Evolutionary conservation across 2,113 vertebrate genomes (phyloP).

Genomic region (Zingel zingel): DNA sequence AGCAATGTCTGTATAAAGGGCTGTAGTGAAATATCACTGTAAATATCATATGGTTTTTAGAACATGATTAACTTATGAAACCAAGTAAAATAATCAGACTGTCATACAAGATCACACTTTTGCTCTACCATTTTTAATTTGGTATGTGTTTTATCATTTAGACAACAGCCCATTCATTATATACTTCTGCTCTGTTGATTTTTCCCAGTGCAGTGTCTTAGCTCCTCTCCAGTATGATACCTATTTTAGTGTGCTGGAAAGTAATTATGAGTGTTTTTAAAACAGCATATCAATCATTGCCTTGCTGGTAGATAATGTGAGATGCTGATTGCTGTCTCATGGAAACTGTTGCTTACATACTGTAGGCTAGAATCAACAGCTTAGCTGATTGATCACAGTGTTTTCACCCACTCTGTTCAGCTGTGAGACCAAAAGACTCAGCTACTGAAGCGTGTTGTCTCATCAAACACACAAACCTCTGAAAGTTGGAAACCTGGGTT

Average conservation of each 20-base stretch:
- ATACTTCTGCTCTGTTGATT: conserved; percentile 42
- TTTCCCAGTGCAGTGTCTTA: conserved; percentile 50
- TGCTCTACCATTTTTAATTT: conserved; percentile 20
- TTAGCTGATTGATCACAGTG: conserved; percentile 64
- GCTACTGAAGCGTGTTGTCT: conserved; percentile 77
- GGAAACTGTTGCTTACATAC: conserved; percentile 72
- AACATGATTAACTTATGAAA: conserved; percentile 34
- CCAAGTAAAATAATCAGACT: conserved; percentile 8
- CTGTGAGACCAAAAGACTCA: conserved; percentile 63
- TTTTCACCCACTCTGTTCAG: conserved; percentile 65
- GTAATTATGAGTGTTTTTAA: conserved; percentile 66
- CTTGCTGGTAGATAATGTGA: conserved; percentile 60
- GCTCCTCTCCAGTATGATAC: conserved; percentile 64
- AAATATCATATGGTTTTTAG: conserved; percentile 12
- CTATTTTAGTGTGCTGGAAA: conserved; percentile 54
- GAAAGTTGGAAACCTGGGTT: conserved; percentile 81
- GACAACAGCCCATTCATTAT: conserved; percentile 48
- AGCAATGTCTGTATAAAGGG: conserved; percentile 41
- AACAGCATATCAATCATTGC: conserved; percentile 60
- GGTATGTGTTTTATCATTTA: conserved; percentile 22
- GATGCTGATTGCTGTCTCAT: conserved; percentile 65
- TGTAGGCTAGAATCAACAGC: conserved; percentile 80
- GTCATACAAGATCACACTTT: conserved; percentile 10
- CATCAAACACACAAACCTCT: conserved; percentile 78
- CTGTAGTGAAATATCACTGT: conserved; percentile 29